These are phyloP conservation scores for Stomorhina lunata DNA, from an alignment of 2,888 invertebrate genomes.

Conservation along the genomic window DNA sequence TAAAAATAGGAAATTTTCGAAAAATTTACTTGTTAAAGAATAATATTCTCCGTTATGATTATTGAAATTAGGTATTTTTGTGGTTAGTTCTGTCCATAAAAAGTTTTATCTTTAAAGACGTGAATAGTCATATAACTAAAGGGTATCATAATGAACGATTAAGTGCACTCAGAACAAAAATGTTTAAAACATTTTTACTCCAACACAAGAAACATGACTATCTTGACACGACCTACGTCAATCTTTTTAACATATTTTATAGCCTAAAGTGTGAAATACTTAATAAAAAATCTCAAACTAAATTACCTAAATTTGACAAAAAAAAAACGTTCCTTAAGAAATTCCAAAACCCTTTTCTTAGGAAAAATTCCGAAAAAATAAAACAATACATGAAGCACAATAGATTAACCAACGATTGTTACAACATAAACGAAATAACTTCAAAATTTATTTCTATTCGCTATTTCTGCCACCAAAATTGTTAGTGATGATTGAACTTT, in stretches of 20 bases:
- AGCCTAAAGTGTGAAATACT: slow-evolving; percentile 58
- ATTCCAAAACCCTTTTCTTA: slow-evolving; percentile 33
- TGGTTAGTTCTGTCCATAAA: too few relatives aligned
- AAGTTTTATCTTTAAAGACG: too few relatives aligned
- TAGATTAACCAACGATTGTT: slow-evolving; percentile 51
- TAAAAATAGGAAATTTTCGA: too few relatives aligned
- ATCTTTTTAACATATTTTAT: slow-evolving; percentile 35
- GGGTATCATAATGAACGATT: neutral
- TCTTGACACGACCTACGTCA: slow-evolving; percentile 59
- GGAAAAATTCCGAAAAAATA: neutral
- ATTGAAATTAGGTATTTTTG: too few relatives aligned
- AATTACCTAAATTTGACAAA: neutral
- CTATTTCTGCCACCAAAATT: slow-evolving; percentile 58
- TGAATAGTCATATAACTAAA: too few relatives aligned
- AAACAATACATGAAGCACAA: too few relatives aligned
- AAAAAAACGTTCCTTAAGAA: slow-evolving; percentile 11
- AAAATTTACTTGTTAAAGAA: too few relatives aligned
- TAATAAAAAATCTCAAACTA: neutral
- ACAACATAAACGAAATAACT: slow-evolving; percentile 24
- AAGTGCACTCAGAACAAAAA: neutral
- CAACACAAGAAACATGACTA: neutral
- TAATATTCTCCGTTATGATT: too few relatives aligned
- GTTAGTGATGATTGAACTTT: slow-evolving; percentile 62
- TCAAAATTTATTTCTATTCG: neutral
- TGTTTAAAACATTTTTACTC: too few relatives aligned